A percentile compares a stretch with the other conserved stretches of the same genome.
These are phyloP conservation scores for Monochamus saltuarius DNA, from an alignment of 1,140 invertebrate genomes.

Conservation along the genomic window DNA sequence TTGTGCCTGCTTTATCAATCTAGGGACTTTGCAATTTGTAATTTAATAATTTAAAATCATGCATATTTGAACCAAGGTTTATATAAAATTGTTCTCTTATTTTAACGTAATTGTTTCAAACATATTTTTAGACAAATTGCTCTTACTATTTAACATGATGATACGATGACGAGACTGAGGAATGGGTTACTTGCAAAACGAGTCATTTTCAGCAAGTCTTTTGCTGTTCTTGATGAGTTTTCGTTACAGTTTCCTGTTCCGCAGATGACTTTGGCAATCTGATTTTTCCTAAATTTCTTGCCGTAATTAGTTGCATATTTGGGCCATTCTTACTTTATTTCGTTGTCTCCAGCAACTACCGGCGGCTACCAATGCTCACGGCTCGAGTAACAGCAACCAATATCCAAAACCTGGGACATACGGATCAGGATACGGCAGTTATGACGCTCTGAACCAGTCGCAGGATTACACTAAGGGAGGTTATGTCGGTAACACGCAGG, in stretches of 20 bases:
- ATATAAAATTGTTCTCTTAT: too few species aligned
- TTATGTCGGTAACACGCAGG: constrained; percentile 56
- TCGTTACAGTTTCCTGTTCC: background rate
- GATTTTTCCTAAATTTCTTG: background rate
- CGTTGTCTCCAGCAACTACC: constrained; percentile 59
- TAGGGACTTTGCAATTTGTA: too few species aligned
- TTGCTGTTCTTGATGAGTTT: constrained; percentile 1
- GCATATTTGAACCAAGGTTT: too few species aligned
- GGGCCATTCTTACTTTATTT: background rate
- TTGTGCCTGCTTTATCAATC: too few species aligned
- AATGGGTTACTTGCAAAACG: background rate
- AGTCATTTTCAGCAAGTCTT: constrained; percentile 2
- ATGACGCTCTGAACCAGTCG: constrained; percentile 62
- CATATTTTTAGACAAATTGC: background rate
- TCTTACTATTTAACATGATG: constrained; percentile 1
- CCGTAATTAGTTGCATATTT: background rate
- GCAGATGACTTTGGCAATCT: constrained; percentile 11
- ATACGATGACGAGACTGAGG: constrained; percentile 17
- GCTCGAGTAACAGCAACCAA: constrained; percentile 60
- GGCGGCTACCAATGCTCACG: constrained; percentile 61
- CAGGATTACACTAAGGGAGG: constrained; percentile 63
- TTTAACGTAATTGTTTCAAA: too few species aligned
- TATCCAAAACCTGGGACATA: constrained; percentile 68
- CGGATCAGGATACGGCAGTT: constrained; percentile 66
- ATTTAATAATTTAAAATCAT: too few species aligned